phyloP scores from a whole-genome alignment of 2,113 vertebrate species.

The Gambusia affinis region DNA sequence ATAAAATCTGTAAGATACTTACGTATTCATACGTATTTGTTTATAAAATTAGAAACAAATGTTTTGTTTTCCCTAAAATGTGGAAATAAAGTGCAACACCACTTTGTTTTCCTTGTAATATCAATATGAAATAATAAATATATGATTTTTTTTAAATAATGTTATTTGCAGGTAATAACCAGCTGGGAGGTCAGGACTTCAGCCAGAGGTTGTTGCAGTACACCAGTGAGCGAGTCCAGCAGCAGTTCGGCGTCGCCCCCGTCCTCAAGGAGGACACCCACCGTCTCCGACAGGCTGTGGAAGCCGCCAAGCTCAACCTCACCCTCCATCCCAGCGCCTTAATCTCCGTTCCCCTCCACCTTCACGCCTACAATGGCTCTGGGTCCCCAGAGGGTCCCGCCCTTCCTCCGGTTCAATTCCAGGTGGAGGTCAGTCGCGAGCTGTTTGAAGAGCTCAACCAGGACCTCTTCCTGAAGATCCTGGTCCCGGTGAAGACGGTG shows the following conservation, averaged over 20 bases:
- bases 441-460: conserved; percentile 91
- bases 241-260: conserved; percentile 83
- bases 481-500: conserved; percentile 89
- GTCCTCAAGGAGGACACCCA: conserved; percentile 91
- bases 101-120: too few relatives aligned
- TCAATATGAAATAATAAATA: too few relatives aligned
- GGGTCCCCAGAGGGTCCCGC: conserved; percentile 9
- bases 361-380: conserved; percentile 34
- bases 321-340: conserved; percentile 80
- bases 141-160: too few relatives aligned
- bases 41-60: too few relatives aligned
- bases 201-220: conserved; percentile 92
- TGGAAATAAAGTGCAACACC: too few relatives aligned
- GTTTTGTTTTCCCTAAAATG: too few relatives aligned
- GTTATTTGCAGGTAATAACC: conserved; percentile 88
- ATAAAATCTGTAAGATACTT: too few relatives aligned
- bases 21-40: too few relatives aligned
- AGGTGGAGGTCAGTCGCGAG: conserved; percentile 82
- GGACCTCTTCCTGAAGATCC: conserved; percentile 96
- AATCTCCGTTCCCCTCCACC: conserved; percentile 80
- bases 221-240: conserved; percentile 80
- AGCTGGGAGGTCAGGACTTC: conserved; percentile 97
- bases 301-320: conserved; percentile 92
- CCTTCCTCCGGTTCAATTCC: conserved; percentile 77
- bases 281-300: conserved; percentile 88